These are phyloP conservation scores for Eubasilissa splendida DNA, from an alignment of 2,888 invertebrate species.

Conservation along the genomic window DNA sequence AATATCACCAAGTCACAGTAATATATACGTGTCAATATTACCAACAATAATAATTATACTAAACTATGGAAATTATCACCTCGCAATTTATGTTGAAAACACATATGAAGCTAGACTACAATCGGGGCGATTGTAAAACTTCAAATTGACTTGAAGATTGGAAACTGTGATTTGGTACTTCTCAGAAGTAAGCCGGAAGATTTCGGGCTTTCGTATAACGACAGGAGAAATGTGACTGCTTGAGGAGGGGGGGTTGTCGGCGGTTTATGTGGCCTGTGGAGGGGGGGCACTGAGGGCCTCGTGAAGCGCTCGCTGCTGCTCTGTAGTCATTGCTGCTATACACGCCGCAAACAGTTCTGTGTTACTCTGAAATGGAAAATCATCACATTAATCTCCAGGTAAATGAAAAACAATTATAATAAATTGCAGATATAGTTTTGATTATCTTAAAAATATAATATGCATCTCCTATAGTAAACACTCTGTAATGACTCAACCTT, in stretches of 20 bases:
- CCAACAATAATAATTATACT: background rate
- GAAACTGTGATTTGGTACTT: conserved; percentile 26
- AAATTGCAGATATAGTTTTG: too few species aligned
- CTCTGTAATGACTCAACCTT: too few species aligned
- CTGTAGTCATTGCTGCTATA: conserved; percentile 81
- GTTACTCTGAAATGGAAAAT: conserved; percentile 74
- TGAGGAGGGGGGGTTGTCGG: background rate
- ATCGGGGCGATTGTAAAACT: background rate
- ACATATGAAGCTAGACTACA: conserved; percentile 9
- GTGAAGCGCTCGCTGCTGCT: conserved; percentile 89
- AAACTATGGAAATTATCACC: background rate
- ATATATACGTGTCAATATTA: conserved; percentile 32
- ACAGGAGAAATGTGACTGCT: background rate
- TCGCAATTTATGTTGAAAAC: conserved; percentile 1
- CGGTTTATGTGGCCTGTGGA: conserved; percentile 36
- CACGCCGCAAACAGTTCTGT: conserved; percentile 87
- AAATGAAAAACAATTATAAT: too few species aligned
- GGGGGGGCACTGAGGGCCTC: conserved; percentile 75
- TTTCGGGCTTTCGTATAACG: background rate
- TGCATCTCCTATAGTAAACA: too few species aligned
- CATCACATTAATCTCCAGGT: too few species aligned
- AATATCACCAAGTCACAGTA: conserved; percentile 46
- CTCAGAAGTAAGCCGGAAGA: conserved; percentile 17
- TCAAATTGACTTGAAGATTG: conserved; percentile 16
- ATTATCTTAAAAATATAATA: too few species aligned